A percentile compares a stretch with the other conserved stretches of the same genome.
phyloP scores from a whole-genome alignment of 2,797 vertebrate genomes.

The Numenius phaeopus region DNA sequence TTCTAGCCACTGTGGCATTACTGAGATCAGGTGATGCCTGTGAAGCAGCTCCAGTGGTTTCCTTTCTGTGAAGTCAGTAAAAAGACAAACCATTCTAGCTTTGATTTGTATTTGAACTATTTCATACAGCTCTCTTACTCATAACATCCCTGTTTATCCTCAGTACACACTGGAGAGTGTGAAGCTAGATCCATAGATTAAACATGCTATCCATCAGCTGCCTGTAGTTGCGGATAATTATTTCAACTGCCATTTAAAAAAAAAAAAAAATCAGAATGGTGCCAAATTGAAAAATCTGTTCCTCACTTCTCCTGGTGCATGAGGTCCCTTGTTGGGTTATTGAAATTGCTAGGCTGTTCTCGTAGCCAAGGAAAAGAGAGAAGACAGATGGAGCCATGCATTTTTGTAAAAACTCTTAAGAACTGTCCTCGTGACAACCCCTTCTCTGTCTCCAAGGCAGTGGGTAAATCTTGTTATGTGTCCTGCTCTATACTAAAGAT shows the following conservation, averaged over 20 bases:
- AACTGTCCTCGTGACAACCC: constrained; percentile 74
- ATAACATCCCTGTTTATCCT: constrained; percentile 57
- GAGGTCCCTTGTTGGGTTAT: constrained; percentile 78
- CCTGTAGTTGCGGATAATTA: constrained; percentile 66
- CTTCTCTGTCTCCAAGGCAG: constrained; percentile 64
- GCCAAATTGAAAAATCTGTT: constrained; percentile 85
- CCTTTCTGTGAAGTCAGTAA: not conserved
- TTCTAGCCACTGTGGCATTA: not conserved
- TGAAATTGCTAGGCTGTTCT: constrained; percentile 76
- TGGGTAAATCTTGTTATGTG: constrained; percentile 68
- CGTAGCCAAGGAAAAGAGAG: constrained; percentile 78
- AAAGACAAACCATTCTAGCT: constrained; percentile 16
- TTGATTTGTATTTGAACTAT: constrained; percentile 56
- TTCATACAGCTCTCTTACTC: constrained; percentile 39
- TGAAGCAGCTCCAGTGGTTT: not conserved
- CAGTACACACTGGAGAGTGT: constrained; percentile 8
- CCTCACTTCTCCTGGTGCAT: constrained; percentile 77
- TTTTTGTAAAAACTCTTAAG: constrained; percentile 80
- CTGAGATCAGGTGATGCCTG: not conserved
- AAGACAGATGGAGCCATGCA: constrained; percentile 80
- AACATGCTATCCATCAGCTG: constrained; percentile 71
- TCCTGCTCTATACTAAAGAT: constrained; percentile 76
- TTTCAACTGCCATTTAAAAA: constrained; percentile 72
- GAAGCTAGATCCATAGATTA: constrained; percentile 72
- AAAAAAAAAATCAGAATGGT: constrained; percentile 72